phyloP scores from a whole-genome alignment of 2,888 invertebrate genomes.

The Dioctria linearis region DNA sequence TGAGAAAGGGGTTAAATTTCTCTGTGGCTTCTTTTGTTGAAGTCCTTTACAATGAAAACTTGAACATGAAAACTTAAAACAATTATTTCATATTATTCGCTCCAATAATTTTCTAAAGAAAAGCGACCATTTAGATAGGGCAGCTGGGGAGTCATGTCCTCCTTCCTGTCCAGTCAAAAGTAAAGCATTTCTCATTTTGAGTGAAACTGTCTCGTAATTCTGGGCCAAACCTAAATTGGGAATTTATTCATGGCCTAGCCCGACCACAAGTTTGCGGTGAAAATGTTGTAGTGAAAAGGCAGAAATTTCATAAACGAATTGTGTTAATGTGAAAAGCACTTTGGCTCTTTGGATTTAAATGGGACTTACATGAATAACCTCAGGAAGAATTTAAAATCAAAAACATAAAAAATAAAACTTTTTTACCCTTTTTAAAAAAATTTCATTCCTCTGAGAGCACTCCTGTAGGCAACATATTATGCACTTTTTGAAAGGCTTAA shows the following conservation, averaged over 20 bases:
- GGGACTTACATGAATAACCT: constrained; percentile 33
- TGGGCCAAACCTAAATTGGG: constrained; percentile 28
- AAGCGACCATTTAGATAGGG: constrained; percentile 10
- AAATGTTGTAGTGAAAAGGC: neutral
- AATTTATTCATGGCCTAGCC: constrained; percentile 11
- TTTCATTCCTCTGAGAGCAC: constrained; percentile 3
- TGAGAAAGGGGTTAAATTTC: too few relatives aligned
- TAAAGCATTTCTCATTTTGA: constrained; percentile 11
- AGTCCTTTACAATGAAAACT: too few relatives aligned
- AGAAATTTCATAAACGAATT: constrained; percentile 34
- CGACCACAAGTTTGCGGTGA: constrained; percentile 21
- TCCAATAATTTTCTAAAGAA: constrained; percentile 9
- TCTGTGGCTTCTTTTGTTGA: too few relatives aligned
- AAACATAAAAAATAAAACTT: neutral
- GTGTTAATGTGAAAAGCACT: constrained; percentile 39
- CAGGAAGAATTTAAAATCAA: constrained; percentile 22
- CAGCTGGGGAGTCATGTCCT: neutral
- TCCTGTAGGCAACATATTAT: neutral
- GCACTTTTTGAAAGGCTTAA: constrained; percentile 16
- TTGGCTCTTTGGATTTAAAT: constrained; percentile 11
- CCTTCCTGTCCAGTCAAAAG: neutral
- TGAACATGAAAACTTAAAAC: too few relatives aligned
- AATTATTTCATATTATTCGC: neutral
- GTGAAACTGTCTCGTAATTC: constrained; percentile 28
- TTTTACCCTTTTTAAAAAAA: constrained; percentile 22